Evolutionary conservation across 2,797 vertebrate genomes (phyloP).

Genomic region (Poecilia picta): DNA sequence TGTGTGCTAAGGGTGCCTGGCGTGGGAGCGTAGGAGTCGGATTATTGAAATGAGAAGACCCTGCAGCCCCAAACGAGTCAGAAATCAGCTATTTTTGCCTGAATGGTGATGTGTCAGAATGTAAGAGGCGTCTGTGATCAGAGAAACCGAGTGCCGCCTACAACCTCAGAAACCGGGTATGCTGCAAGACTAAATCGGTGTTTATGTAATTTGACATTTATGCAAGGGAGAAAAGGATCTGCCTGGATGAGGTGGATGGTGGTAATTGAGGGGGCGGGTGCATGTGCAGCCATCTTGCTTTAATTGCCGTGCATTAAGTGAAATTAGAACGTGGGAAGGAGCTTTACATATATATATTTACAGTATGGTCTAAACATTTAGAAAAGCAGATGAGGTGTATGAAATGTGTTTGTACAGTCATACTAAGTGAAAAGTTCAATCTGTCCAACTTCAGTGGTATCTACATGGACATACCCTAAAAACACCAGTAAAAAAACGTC

Average conservation of each 20-base stretch:
- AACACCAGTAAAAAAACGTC: neutral
- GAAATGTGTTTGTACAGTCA: neutral
- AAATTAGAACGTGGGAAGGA: conserved; percentile 54
- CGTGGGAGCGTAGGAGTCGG: conserved; percentile 77
- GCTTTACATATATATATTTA: conserved; percentile 52
- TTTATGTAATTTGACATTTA: conserved; percentile 78
- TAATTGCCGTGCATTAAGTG: conserved; percentile 59
- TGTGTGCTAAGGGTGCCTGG: conserved; percentile 30
- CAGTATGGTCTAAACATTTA: conserved; percentile 61
- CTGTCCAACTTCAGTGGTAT: conserved; percentile 2
- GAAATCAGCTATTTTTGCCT: conserved; percentile 76
- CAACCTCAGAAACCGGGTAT: conserved; percentile 51
- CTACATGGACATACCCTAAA: neutral
- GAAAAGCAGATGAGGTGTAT: conserved; percentile 47
- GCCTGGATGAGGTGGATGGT: conserved; percentile 49
- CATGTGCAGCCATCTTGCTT: conserved; percentile 52
- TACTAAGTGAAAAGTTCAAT: conserved; percentile 13
- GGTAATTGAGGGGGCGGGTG: conserved; percentile 46
- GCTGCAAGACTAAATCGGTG: conserved; percentile 56
- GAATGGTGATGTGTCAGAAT: conserved; percentile 76
- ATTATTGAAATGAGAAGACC: conserved; percentile 68
- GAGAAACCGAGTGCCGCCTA: conserved; percentile 73
- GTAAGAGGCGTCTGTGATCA: conserved; percentile 73
- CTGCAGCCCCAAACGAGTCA: conserved; percentile 65
- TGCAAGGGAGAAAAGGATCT: conserved; percentile 51